Conservation (phyloP, 2,797 vertebrate species). For the Echeneis naucrates region DNA sequence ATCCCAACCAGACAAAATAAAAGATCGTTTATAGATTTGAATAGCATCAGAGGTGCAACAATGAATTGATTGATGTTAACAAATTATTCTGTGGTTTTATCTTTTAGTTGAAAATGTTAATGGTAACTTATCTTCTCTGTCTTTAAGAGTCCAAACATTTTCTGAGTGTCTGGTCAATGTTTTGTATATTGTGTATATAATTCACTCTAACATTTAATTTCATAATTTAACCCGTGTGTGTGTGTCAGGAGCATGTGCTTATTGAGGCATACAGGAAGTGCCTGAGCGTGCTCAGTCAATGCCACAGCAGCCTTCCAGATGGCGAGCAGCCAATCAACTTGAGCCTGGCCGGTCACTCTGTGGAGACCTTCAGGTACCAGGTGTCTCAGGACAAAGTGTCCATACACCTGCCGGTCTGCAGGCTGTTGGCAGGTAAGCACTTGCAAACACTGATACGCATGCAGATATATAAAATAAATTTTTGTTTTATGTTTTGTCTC, state of each 20-base stretch:
- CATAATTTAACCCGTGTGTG: too few species aligned
- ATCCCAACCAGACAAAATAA: too few species aligned
- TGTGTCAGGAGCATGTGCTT: constrained; percentile 89
- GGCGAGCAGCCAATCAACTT: constrained; percentile 95
- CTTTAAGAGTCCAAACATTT: background rate
- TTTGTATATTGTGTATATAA: too few species aligned
- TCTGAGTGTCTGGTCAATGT: background rate
- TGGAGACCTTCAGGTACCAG: constrained; percentile 96
- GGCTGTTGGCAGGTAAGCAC: constrained; percentile 92
- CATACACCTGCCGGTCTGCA: constrained; percentile 95
- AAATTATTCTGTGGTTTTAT: too few species aligned
- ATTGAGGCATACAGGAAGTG: constrained; percentile 95
- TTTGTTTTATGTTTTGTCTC: background rate
- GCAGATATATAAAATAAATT: background rate
- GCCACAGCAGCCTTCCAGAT: constrained; percentile 92
- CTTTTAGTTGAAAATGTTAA: too few species aligned
- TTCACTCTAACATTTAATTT: too few species aligned
- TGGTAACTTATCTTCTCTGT: too few species aligned
- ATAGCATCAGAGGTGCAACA: too few species aligned
- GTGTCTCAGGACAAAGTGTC: constrained; percentile 98
- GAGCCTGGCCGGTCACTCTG: constrained; percentile 91
- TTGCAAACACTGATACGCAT: background rate
- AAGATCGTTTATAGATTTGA: too few species aligned
- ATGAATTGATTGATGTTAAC: too few species aligned
- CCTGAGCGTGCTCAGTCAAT: constrained; percentile 89